A percentile compares a stretch with the other conserved stretches of the same genome.
These are phyloP conservation scores for Atta cephalotes DNA, from an alignment of 1,140 invertebrate species.

Conservation along the genomic window DNA sequence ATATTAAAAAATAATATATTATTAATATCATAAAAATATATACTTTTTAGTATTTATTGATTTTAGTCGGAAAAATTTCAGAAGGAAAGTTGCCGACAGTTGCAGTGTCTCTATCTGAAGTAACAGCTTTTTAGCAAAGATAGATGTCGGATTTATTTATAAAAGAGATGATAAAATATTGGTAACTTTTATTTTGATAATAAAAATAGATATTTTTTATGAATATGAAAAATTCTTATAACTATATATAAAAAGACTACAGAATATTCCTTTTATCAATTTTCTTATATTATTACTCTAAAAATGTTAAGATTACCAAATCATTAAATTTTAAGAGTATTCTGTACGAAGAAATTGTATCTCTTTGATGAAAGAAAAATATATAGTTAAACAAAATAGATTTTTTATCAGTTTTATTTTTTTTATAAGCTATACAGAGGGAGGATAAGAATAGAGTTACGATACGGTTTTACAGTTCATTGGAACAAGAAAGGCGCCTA, in stretches of 20 bases:
- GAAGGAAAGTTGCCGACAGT: conserved; percentile 33
- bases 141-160: conserved; percentile 24
- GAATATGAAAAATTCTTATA: background rate
- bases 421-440: background rate
- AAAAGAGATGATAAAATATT: background rate
- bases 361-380: background rate
- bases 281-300: background rate
- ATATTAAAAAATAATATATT: background rate
- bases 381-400: background rate
- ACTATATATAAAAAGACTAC: background rate
- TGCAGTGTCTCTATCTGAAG: background rate
- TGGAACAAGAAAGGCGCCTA: conserved; percentile 4
- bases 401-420: background rate
- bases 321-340: background rate
- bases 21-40: background rate
- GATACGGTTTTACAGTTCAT: background rate
- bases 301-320: background rate
- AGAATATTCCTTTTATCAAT: background rate
- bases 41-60: background rate
- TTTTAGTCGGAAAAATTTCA: background rate
- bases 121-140: background rate
- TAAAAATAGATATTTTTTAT: background rate
- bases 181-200: background rate
- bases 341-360: background rate
- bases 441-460: background rate